Evolutionary conservation across 2,888 invertebrate species (phyloP).

Genomic region (Fissipunctia ypsillon): DNA sequence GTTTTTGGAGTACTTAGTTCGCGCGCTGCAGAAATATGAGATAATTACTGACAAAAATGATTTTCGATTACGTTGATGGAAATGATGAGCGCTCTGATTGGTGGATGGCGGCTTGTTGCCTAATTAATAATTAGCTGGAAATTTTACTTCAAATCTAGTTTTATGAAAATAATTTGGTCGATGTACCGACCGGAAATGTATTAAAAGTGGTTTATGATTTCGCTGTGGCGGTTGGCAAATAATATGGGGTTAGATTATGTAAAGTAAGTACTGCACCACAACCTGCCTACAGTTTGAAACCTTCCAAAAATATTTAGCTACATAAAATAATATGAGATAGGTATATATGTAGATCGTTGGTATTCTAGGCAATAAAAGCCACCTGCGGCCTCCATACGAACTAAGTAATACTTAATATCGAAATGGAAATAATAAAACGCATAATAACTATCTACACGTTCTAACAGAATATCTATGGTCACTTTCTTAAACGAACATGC

Average conservation of each 20-base stretch:
- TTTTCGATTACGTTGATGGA: slow-evolving; percentile 81
- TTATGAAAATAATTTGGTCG: slow-evolving; percentile 58
- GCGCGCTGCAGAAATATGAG: slow-evolving; percentile 82
- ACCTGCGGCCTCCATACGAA: neutral
- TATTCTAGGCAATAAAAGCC: neutral
- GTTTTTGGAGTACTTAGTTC: slow-evolving; percentile 87
- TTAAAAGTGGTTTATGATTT: slow-evolving; percentile 56
- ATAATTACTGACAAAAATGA: slow-evolving; percentile 87
- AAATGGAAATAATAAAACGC: neutral
- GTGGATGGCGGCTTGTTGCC: slow-evolving; percentile 46
- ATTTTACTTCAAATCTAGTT: slow-evolving; percentile 64
- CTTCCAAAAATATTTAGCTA: neutral
- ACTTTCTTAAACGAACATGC: neutral
- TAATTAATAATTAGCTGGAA: slow-evolving; percentile 71
- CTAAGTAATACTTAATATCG: neutral
- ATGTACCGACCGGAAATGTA: slow-evolving; percentile 45
- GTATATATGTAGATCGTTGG: neutral
- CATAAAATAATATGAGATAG: neutral
- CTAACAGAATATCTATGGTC: neutral
- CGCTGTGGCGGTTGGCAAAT: slow-evolving; percentile 37
- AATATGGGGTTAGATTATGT: slow-evolving; percentile 26
- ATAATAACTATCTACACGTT: neutral
- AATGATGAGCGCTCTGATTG: slow-evolving; percentile 74
- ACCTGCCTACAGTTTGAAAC: neutral
- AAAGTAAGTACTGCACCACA: no score